phyloP scores from a whole-genome alignment of 2,888 invertebrate species.

The Aporophyla nigra region DNA sequence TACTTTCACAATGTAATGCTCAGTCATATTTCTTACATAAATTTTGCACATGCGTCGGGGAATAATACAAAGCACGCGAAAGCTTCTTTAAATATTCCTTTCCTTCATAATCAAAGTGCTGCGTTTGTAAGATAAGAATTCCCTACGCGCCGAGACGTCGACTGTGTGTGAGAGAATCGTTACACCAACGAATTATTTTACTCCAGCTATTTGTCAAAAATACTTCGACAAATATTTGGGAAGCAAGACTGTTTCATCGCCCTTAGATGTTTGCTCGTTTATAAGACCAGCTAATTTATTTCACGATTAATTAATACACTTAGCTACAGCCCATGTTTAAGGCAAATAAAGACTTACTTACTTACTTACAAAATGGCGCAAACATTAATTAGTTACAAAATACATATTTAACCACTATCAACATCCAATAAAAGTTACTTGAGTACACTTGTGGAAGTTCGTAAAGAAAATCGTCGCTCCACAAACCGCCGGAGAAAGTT shows the following conservation, averaged over 20 bases:
- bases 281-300: conserved; percentile 26
- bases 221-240: conserved; percentile 77
- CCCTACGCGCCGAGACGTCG: conserved; percentile 81
- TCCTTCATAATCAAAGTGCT: conserved; percentile 89
- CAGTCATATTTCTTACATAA: conserved; percentile 81
- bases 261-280: conserved; percentile 42
- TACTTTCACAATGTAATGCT: conserved; percentile 75
- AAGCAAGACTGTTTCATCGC: conserved; percentile 65
- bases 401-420: conserved; percentile 44
- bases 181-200: conserved; percentile 86
- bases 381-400: conserved; percentile 33
- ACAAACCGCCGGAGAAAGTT: conserved; percentile 32
- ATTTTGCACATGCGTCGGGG: conserved; percentile 85
- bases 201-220: conserved; percentile 88
- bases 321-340: no score
- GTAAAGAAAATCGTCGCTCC: conserved; percentile 15
- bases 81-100: conserved; percentile 89
- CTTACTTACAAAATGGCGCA: conserved; percentile 1
- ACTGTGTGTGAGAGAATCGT: conserved; percentile 79
- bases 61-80: conserved; percentile 84
- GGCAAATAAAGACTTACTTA: no score
- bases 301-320: conserved; percentile 34
- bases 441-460: conserved; percentile 18
- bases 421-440: conserved; percentile 41
- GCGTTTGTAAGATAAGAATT: conserved; percentile 89